phyloP scores from a whole-genome alignment of 2,797 vertebrate genomes.

The Chaunax sp. region DNA sequence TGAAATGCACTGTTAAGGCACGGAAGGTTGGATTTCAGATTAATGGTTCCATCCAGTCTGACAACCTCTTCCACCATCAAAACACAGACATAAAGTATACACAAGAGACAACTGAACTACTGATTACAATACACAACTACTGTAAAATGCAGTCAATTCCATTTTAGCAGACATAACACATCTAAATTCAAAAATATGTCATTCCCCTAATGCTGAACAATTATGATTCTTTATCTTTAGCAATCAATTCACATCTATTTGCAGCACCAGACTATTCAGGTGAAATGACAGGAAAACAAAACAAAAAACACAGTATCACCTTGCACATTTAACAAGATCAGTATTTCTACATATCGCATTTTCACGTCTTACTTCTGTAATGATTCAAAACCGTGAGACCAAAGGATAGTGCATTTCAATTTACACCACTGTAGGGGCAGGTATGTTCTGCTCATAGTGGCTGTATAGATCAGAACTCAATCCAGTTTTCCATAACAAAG shows the following conservation, averaged over 20 bases:
- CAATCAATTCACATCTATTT: conserved; percentile 22
- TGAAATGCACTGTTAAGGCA: conserved; percentile 51
- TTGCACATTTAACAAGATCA: conserved; percentile 7
- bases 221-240: conserved; percentile 32
- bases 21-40: conserved; percentile 45
- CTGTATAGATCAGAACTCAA: conserved; percentile 17
- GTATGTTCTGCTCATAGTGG: conserved; percentile 31
- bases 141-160: conserved; percentile 18
- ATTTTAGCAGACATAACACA: conserved; percentile 33
- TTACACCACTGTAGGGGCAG: conserved; percentile 18
- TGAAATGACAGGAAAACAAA: conserved; percentile 12
- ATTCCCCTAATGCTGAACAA: conserved; percentile 30
- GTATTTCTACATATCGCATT: conserved; percentile 38
- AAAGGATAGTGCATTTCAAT: conserved; percentile 47
- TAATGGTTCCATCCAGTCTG: conserved; percentile 24
- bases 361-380: conserved; percentile 25
- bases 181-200: conserved; percentile 28
- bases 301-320: conserved; percentile 2
- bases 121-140: conserved; percentile 22
- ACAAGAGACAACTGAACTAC: conserved; percentile 5
- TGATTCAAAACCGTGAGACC: conserved; percentile 20
- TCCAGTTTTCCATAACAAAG: not conserved
- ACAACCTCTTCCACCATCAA: not conserved
- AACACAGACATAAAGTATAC: not conserved
- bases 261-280: conserved; percentile 15